phyloP scores from a whole-genome alignment of 2,797 vertebrate genomes.

The Parauchenoglanis punctatus region DNA sequence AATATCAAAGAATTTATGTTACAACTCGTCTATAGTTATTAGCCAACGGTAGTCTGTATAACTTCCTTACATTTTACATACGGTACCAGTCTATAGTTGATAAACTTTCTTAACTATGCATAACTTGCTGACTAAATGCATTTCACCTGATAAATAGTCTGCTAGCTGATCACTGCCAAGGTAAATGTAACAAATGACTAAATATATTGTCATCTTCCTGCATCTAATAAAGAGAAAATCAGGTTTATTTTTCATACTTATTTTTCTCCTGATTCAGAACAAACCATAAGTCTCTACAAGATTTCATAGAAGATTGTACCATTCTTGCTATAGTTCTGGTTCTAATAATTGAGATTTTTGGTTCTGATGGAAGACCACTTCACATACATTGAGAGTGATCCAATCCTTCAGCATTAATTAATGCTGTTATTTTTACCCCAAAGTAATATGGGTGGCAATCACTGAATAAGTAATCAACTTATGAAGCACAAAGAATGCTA shows the following conservation, averaged over 20 bases:
- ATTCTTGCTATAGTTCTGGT: too few relatives aligned
- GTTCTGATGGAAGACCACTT: not conserved
- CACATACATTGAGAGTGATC: not conserved
- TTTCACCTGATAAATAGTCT: not conserved
- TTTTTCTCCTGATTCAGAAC: not conserved
- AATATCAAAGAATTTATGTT: not conserved
- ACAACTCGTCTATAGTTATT: not conserved
- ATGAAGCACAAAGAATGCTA: not conserved
- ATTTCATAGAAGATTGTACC: not conserved
- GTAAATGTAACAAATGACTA: constrained; percentile 19
- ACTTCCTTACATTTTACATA: not conserved
- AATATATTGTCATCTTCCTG: constrained; percentile 4
- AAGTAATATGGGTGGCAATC: not conserved
- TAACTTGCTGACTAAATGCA: constrained; percentile 35
- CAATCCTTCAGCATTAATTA: not conserved
- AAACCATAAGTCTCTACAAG: not conserved
- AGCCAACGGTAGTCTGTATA: not conserved
- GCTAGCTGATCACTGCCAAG: constrained; percentile 1
- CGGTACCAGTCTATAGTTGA: too few relatives aligned
- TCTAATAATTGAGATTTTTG: not conserved
- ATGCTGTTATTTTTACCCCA: not conserved
- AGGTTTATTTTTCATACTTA: not conserved
- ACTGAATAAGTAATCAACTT: not conserved
- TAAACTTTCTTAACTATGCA: not conserved
- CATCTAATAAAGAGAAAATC: constrained; percentile 8